A percentile compares a stretch with the other conserved stretches of the same genome.
These are phyloP conservation scores for Salpingus planirostris DNA, from an alignment of 2,888 invertebrate genomes.

Conservation along the genomic window DNA sequence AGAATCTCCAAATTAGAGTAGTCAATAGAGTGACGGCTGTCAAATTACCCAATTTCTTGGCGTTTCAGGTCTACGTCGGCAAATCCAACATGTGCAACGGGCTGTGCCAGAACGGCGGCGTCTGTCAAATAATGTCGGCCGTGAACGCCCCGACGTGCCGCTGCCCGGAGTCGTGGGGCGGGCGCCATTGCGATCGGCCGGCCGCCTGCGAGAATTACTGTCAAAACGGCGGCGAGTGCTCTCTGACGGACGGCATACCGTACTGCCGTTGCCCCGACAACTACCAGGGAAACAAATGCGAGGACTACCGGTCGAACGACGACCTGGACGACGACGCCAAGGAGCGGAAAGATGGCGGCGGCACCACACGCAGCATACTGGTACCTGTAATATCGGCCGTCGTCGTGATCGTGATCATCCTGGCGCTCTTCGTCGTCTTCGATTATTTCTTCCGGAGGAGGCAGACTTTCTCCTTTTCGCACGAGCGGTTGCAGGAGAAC, in stretches of 20 bases:
- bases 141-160: conserved; percentile 45
- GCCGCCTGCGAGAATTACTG: conserved; percentile 44
- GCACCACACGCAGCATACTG: conserved; percentile 21
- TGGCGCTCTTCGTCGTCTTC: conserved; percentile 27
- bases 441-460: conserved; percentile 30
- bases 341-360: conserved; percentile 10
- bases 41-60: too few species aligned
- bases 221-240: conserved; percentile 47
- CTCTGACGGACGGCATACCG: conserved; percentile 32
- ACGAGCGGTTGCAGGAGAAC: conserved; percentile 73
- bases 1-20: too few species aligned
- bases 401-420: conserved; percentile 25
- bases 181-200: conserved; percentile 47
- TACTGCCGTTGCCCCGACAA: conserved; percentile 42
- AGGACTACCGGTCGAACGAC: conserved; percentile 19
- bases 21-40: too few species aligned
- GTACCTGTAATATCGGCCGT: conserved; percentile 25
- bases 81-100: conserved; percentile 51
- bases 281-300: conserved; percentile 44
- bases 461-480: conserved; percentile 64
- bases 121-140: conserved; percentile 49
- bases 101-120: conserved; percentile 49
- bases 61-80: conserved; percentile 44
- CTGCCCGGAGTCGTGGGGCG: conserved; percentile 51
- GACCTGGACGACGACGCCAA: conserved; percentile 9